phyloP scores from a whole-genome alignment of 2,888 invertebrate species.

The Drosophila colorata region DNA sequence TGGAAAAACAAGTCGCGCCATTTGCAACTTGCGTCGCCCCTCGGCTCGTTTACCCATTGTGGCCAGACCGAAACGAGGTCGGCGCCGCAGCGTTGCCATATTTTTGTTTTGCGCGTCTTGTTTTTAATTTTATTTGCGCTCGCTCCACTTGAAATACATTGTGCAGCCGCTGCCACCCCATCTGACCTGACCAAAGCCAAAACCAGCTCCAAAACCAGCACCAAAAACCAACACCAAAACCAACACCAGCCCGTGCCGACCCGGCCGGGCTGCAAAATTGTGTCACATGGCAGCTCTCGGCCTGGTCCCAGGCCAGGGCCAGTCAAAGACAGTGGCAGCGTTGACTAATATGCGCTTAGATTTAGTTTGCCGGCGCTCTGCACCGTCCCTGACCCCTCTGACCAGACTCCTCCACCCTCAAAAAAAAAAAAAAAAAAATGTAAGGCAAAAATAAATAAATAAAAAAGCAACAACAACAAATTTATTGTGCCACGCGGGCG shows the following conservation, averaged over 20 bases:
- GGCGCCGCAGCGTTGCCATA: conserved; percentile 78
- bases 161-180: conserved; percentile 49
- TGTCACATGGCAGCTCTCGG: conserved; percentile 62
- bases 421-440: conserved; percentile 17
- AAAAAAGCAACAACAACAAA: conserved; percentile 35
- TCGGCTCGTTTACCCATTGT: conserved; percentile 45
- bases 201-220: conserved; percentile 1
- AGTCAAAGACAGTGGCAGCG: conserved; percentile 65
- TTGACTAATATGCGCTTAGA: conserved; percentile 70
- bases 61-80: conserved; percentile 72
- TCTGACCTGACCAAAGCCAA: conserved; percentile 12
- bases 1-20: conserved; percentile 75
- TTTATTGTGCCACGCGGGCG: conserved; percentile 47
- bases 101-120: conserved; percentile 67
- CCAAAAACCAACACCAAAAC: not conserved
- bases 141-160: conserved; percentile 80
- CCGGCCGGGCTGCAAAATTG: conserved; percentile 56
- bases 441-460: conserved; percentile 1
- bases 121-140: conserved; percentile 74
- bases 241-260: conserved; percentile 17
- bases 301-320: conserved; percentile 61
- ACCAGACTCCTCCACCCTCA: not conserved
- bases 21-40: conserved; percentile 14
- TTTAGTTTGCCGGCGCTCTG: conserved; percentile 52
- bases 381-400: not conserved